Base-by-base conservation (phyloP, 2,113 vertebrate genomes). In the Lasiurus borealis region DNA sequence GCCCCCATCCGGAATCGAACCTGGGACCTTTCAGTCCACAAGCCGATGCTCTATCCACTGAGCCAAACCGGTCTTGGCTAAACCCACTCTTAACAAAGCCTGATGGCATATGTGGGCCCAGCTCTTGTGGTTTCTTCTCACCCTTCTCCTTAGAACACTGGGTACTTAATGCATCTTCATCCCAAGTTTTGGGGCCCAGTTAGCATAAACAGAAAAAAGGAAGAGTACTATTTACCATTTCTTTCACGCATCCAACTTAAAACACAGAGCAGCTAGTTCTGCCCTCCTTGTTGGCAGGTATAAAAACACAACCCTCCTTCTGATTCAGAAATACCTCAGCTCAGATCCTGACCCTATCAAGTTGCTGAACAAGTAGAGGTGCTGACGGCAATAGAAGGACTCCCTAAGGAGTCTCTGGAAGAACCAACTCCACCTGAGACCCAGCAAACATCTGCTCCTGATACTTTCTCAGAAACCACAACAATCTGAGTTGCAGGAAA, bases 401-500 rank as follows among this genome's bases (percentile, higher is more conserved):
- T 76, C 85, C 62, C 59, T 3, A 6, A 31, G 57, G 59, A 93
- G 73, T 27, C 73, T 34, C 90, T 27, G 44, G 91, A 54, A 88
- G 59, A 87, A 54, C 66, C 27, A 66, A 11, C 21, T 90, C 54
- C 76, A 85, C 29, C 6, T 31, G 23, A 18, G 68, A 8, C 31
- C 46, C 15, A 19, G 52, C 11, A 78, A 88, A 69, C 48, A 87
- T 90, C 84, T 95, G 92, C 21, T 94, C 25, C 93, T 85, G 88
- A 97, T 50, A 71, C 27, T 1, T 4, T n/a, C 75, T 84, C 46
- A 48, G 76, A 80, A 85, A 96, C 86, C 71, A 90, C 71, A 86
- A 50, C 75, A 94, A 64, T 85, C 48, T 2, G 1, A 13, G 6
- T 10, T 71, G 40, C 77, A 89, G 78, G 71, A 84, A 87, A 93